Evolutionary conservation across 1,140 invertebrate genomes (phyloP).

Genomic region (Thalassaphorura encarpata): DNA sequence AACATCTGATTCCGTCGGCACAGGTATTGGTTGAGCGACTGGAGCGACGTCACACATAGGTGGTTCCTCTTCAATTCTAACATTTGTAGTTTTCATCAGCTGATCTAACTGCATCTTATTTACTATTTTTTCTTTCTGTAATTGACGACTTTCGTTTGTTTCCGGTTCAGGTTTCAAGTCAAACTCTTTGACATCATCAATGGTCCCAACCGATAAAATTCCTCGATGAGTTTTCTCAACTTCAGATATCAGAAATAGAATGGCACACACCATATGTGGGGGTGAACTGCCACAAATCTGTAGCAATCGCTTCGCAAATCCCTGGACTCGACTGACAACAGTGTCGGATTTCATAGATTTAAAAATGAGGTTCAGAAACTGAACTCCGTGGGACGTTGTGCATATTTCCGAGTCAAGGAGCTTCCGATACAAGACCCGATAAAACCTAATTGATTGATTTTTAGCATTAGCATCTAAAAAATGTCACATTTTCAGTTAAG

Average conservation of each 20-base stretch:
- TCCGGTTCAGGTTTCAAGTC: constrained; percentile 34
- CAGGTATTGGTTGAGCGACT: too few relatives aligned
- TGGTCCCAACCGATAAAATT: constrained; percentile 25
- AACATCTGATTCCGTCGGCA: too few relatives aligned
- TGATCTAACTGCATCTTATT: constrained; percentile 35
- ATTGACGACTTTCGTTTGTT: constrained; percentile 27
- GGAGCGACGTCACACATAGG: neutral
- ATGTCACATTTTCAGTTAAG: neutral
- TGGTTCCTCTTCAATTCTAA: neutral
- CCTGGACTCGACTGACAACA: constrained; percentile 56
- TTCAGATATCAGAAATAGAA: constrained; percentile 69
- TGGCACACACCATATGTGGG: constrained; percentile 57
- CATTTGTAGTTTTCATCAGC: constrained; percentile 35
- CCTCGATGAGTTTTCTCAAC: constrained; percentile 41
- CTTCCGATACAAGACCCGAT: constrained; percentile 80
- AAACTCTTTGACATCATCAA: constrained; percentile 37
- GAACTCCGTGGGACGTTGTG: constrained; percentile 60
- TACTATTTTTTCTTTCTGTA: constrained; percentile 33
- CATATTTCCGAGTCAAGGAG: constrained; percentile 65
- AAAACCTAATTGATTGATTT: constrained; percentile 52
- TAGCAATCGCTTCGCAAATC: constrained; percentile 81
- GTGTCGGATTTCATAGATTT: constrained; percentile 71
- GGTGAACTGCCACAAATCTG: constrained; percentile 56
- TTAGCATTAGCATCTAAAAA: neutral
- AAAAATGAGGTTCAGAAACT: constrained; percentile 79